phyloP scores from a whole-genome alignment of 1,140 invertebrate species.

The Papilio xuthus region DNA sequence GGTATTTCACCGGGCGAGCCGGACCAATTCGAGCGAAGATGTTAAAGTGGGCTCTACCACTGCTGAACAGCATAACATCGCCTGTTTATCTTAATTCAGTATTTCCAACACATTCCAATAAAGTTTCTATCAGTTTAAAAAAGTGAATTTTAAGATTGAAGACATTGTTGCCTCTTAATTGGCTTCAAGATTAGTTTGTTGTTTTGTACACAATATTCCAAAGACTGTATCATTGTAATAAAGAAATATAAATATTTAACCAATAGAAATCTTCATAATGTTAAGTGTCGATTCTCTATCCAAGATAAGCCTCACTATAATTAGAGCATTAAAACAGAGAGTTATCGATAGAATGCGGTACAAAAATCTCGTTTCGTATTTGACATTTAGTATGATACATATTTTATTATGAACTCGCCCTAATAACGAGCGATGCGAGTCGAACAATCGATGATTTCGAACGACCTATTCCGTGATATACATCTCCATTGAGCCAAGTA shows the following conservation, averaged over 20 bases:
- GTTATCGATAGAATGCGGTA: slow-evolving; percentile 30
- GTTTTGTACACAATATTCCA: neutral
- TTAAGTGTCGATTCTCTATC: slow-evolving; percentile 33
- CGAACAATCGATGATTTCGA: slow-evolving; percentile 66
- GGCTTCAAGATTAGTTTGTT: slow-evolving; percentile 12
- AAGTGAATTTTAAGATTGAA: slow-evolving; percentile 11
- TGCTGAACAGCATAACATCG: neutral
- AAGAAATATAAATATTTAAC: slow-evolving; percentile 34
- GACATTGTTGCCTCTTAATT: slow-evolving; percentile 8
- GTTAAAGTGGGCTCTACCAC: too few species aligned
- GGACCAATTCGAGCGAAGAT: too few species aligned
- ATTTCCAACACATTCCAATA: neutral
- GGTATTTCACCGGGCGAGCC: too few species aligned
- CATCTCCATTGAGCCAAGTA: slow-evolving; percentile 45
- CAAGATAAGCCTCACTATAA: slow-evolving; percentile 33
- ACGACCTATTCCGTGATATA: slow-evolving; percentile 57
- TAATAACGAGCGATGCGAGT: slow-evolving; percentile 41
- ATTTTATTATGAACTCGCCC: slow-evolving; percentile 37
- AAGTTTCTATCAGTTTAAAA: neutral
- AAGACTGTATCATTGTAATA: slow-evolving; percentile 15
- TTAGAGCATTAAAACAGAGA: slow-evolving; percentile 34
- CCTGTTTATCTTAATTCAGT: neutral
- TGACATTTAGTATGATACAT: slow-evolving; percentile 31
- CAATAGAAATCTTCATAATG: slow-evolving; percentile 29
- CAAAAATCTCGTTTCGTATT: slow-evolving; percentile 33